Base-by-base conservation (phyloP, 2,797 vertebrate species). In the Phyllotis vaccarum region DNA sequence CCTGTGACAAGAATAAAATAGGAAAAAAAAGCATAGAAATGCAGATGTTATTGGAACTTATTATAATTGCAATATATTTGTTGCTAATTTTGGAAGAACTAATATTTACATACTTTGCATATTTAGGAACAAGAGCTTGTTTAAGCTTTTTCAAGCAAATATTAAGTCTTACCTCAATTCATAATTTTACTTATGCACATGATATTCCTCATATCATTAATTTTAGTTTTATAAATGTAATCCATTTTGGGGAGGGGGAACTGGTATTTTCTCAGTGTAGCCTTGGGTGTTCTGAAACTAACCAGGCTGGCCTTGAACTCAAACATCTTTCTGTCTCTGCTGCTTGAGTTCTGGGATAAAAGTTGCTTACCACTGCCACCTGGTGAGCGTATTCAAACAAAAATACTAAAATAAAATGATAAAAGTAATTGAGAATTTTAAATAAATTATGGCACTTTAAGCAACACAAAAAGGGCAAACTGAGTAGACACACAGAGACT, bases 371-470 rank as follows among this genome's bases (percentile, higher is more conserved):
- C 5, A 6, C 4, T 2, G 43, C 37, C 27, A 31, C 6, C 24
- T 6, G 24, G 7, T 62, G 37, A 62, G 27, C 11, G 16, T 31
- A 82, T 31, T 31, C 37, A 82, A 62, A 82, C 37, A 83, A 90
- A 95, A 79, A 90, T 88, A 49, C 21, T 92, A 56, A 85, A 88
- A 88, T 90, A 17, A 86, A 81, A 86, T 62, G 66, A 81, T 43
- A 17, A 81, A 52, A 52, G 2, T 5, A 4, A 27, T 62, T 86
- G 49, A 62, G 80, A 81, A 86, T 14, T 85, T 85, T 66, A 43
- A 60, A 64, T 64, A n/a, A 85, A 16, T 7, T 54, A 5, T 86
- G 12, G 56, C 56, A 88, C 49, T 74, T 60, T 87, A 9, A 87
- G 31, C 16, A 87, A 87, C 19, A 22, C 3, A 86, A 34, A 75